phyloP scores from a whole-genome alignment of 2,797 vertebrate genomes.

The Lophius americanus region DNA sequence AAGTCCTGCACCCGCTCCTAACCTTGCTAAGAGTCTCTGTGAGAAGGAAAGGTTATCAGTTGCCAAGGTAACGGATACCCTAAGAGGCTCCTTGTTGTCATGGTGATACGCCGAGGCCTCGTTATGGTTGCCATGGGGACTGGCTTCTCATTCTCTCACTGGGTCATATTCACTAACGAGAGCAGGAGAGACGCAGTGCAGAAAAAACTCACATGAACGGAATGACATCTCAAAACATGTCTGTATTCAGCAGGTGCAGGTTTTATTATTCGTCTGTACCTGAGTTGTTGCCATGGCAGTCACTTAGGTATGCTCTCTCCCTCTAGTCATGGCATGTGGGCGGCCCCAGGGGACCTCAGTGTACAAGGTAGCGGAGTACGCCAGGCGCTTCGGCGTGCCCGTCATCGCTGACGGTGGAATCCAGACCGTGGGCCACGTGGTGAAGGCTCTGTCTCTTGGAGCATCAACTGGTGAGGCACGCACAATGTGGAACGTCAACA shows the following conservation, averaged over 20 bases:
- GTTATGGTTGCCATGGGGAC: conserved; percentile 69
- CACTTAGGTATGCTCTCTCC: background rate
- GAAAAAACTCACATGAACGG: background rate
- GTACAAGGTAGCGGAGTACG: conserved; percentile 95
- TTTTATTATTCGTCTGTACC: too few relatives aligned
- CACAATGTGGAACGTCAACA: background rate
- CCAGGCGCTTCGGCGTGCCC: conserved; percentile 92
- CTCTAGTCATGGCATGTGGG: conserved; percentile 92
- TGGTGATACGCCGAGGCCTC: conserved; percentile 65
- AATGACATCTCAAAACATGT: background rate
- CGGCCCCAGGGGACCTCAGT: conserved; percentile 94
- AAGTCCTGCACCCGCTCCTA: background rate
- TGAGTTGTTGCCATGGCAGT: conserved; percentile 1
- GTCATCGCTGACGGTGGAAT: conserved; percentile 94
- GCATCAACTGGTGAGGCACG: conserved; percentile 90
- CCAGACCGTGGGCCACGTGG: conserved; percentile 93
- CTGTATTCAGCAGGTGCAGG: too few relatives aligned
- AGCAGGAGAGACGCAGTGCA: conserved; percentile 7
- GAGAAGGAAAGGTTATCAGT: conserved; percentile 19
- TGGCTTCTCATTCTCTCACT: conserved; percentile 35
- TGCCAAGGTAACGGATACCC: conserved; percentile 38
- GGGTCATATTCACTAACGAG: conserved; percentile 26
- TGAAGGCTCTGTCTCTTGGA: conserved; percentile 92
- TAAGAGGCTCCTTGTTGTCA: conserved; percentile 64
- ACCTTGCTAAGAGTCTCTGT: conserved; percentile 14